Evolutionary conservation across 2,888 invertebrate genomes (phyloP).

Genomic region (Trachelus tabidus): DNA sequence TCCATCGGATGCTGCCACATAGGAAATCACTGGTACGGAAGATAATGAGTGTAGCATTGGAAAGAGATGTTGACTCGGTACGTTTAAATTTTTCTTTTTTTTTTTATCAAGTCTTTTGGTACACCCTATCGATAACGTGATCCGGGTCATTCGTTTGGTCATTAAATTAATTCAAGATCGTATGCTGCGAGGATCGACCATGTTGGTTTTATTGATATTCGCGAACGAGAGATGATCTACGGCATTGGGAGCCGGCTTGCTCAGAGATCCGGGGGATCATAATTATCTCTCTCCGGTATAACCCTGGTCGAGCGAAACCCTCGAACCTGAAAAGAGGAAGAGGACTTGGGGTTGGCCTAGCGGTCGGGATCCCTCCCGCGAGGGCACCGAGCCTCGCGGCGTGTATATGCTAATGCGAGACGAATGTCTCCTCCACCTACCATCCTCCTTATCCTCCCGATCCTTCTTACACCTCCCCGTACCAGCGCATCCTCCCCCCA

Average conservation of each 20-base stretch:
- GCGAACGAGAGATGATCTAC: not conserved
- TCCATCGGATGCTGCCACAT: not conserved
- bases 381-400: slow-evolving; percentile 46
- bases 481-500: not conserved
- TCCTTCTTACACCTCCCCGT: slow-evolving; percentile 13
- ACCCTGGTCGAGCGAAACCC: not conserved
- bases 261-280: not conserved
- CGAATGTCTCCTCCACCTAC: slow-evolving; percentile 60
- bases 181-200: not conserved
- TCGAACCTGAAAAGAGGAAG: not conserved
- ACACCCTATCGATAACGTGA: no score
- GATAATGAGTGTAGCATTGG: not conserved
- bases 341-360: not conserved
- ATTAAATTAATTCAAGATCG: not conserved
- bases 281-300: not conserved
- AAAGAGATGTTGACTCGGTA: not conserved
- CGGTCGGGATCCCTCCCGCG: slow-evolving; percentile 15
- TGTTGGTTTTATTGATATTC: not conserved
- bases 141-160: not conserved
- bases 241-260: not conserved
- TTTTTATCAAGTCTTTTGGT: not conserved
- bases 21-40: not conserved
- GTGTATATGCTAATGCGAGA: slow-evolving; percentile 67
- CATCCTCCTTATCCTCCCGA: slow-evolving; percentile 33
- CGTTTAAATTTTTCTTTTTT: not conserved